These are phyloP conservation scores for Tribolium madens DNA, from an alignment of 1,140 invertebrate species.

Conservation along the genomic window DNA sequence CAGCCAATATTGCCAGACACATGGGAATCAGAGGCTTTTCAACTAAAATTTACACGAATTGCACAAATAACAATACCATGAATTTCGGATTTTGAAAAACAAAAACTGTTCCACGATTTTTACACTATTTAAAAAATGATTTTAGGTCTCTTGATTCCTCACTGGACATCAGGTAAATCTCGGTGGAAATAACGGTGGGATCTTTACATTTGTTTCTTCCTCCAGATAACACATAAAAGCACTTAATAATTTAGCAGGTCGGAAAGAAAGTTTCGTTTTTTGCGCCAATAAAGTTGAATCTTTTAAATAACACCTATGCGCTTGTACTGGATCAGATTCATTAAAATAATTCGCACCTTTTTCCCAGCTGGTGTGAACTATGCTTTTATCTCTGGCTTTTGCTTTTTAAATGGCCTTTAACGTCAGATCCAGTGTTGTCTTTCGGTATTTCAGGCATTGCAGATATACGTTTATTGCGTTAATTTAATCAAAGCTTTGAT, in stretches of 20 bases:
- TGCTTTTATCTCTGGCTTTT: constrained; percentile 5
- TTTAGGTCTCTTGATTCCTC: too few relatives aligned
- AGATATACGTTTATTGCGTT: neutral
- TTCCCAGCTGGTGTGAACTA: constrained; percentile 3
- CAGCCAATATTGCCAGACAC: neutral
- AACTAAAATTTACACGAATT: too few relatives aligned
- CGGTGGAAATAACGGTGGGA: neutral
- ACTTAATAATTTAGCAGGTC: neutral
- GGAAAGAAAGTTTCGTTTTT: constrained; percentile 5
- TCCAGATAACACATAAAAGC: neutral
- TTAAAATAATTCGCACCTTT: constrained; percentile 8
- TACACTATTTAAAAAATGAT: too few relatives aligned
- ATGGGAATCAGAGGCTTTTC: too few relatives aligned
- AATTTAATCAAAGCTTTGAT: neutral
- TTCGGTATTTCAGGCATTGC: neutral
- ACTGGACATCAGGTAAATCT: constrained; percentile 7
- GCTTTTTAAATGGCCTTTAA: neutral
- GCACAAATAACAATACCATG: too few relatives aligned
- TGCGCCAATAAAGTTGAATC: constrained; percentile 3
- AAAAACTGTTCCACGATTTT: too few relatives aligned
- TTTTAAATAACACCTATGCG: neutral
- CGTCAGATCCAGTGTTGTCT: neutral
- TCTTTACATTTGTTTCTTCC: neutral
- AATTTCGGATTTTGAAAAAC: too few relatives aligned
- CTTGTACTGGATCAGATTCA: neutral